Base-by-base conservation (phyloP, 2,888 invertebrate species). In the Epistrophella euchroma region DNA sequence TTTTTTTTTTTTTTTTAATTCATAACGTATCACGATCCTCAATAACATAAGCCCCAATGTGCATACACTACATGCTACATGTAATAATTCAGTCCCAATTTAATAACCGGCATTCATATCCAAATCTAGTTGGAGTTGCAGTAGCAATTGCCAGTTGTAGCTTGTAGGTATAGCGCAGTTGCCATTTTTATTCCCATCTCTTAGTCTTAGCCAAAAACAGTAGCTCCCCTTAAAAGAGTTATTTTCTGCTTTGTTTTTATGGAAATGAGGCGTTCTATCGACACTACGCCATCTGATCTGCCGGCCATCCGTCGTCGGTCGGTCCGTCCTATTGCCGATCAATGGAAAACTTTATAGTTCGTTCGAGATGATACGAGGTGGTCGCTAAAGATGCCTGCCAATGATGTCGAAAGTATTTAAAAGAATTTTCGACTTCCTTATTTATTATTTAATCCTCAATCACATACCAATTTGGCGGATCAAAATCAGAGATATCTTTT, bases 191-290 rank as follows among this genome's bases (percentile, higher is more conserved):
- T 17, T 70, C 32, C 13, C 64, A 55, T 68, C 56, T 28, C 32
- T 37, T 55, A 37, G 25, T 45, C 22, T 76, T 45, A 13, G 52
- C 32, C 66, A 72, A 81, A 40, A 40, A 81, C 85, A 85, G 85
- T 85, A 85, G 85, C 85, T 73, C 56, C 50, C 32, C 37, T 37
- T 80, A 76, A 84, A 79, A 79, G 72, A 81, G 75, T 71, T 76
- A 81, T 85, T 85, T 81, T 76, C 52, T 81, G 76, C 76, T 81
- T 81, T 85, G 81, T 85, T 81, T 85, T 85, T 85, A 85, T 85
- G 85, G 85, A 81, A 85, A 85, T 81, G 76, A 85, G 81, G 85
- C 75, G 85, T 81, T 81, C 81, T 85, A 81, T 81, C 85, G 72
- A 81, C 85, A 85, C 85, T 81, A 75, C 75, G 62, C 70, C 80